Conservation (phyloP, 2,888 invertebrate species). For the Prosapia bicincta region DNA sequence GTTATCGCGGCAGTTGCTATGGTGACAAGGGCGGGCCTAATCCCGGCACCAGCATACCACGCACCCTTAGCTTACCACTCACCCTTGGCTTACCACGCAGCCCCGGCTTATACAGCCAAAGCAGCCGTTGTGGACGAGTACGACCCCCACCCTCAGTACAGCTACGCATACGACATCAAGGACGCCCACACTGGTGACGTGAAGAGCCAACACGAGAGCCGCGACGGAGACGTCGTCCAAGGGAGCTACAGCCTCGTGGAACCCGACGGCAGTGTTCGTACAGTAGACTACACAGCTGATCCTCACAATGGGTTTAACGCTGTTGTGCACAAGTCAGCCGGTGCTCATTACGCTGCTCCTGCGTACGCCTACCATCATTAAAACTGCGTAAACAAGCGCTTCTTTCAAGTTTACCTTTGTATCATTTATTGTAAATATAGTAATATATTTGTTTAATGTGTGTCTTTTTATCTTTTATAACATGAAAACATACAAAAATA, state of each 20-base stretch:
- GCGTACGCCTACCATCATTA: background rate
- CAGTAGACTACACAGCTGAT: slow-evolving; percentile 56
- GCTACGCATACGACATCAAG: slow-evolving; percentile 54
- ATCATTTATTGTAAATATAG: too few species aligned
- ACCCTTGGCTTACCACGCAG: slow-evolving; percentile 35
- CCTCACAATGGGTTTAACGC: slow-evolving; percentile 58
- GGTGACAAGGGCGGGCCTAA: background rate
- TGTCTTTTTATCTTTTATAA: too few species aligned
- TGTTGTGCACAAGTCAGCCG: slow-evolving; percentile 47
- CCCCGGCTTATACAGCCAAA: slow-evolving; percentile 42
- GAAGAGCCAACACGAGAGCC: slow-evolving; percentile 54
- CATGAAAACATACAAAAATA: too few species aligned
- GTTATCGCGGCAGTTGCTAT: background rate
- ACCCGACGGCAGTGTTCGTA: slow-evolving; percentile 54
- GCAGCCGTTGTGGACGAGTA: slow-evolving; percentile 42
- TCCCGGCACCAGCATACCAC: slow-evolving; percentile 35
- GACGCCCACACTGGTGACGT: slow-evolving; percentile 54
- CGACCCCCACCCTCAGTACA: slow-evolving; percentile 56
- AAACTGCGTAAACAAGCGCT: too few species aligned
- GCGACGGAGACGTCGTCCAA: slow-evolving; percentile 54
- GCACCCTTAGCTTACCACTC: slow-evolving; percentile 37
- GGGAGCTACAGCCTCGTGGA: slow-evolving; percentile 55
- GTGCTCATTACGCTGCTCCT: slow-evolving; percentile 36
- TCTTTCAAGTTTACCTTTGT: too few species aligned
- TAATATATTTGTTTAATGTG: too few species aligned